Conservation (phyloP, 2,113 vertebrate genomes). For the Malurus melanocephalus region DNA sequence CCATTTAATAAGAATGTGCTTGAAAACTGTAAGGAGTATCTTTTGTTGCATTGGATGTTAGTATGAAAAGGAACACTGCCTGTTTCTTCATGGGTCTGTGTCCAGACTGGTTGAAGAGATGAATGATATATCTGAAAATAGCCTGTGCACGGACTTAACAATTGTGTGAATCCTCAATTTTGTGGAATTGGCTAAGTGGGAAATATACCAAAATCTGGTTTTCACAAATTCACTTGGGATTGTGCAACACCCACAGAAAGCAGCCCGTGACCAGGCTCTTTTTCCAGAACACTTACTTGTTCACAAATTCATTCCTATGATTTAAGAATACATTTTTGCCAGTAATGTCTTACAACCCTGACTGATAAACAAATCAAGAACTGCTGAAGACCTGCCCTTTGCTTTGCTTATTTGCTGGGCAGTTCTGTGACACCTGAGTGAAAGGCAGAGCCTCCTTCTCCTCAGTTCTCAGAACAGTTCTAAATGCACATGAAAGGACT, state of each 20-base stretch:
- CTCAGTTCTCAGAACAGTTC: not conserved
- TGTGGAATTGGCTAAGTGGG: not conserved
- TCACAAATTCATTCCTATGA: not conserved
- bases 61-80: not conserved
- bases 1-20: not conserved
- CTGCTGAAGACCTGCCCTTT: not conserved
- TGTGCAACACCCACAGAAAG: not conserved
- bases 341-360: not conserved
- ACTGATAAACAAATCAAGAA: not conserved
- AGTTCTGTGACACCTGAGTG: not conserved
- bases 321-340: not conserved
- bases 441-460: not conserved
- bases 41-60: not conserved
- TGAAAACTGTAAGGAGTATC: not conserved
- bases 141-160: not conserved
- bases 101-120: not conserved
- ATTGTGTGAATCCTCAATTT: not conserved
- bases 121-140: not conserved
- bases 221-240: not conserved
- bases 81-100: not conserved
- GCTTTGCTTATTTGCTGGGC: not conserved
- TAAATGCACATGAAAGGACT: not conserved
- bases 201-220: not conserved
- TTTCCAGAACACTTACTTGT: not conserved
- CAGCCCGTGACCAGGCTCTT: not conserved